Percentiles rank a stretch among this genome's conserved stretches.
Conservation (phyloP, 2,797 vertebrate genomes). For the Lophius americanus region DNA sequence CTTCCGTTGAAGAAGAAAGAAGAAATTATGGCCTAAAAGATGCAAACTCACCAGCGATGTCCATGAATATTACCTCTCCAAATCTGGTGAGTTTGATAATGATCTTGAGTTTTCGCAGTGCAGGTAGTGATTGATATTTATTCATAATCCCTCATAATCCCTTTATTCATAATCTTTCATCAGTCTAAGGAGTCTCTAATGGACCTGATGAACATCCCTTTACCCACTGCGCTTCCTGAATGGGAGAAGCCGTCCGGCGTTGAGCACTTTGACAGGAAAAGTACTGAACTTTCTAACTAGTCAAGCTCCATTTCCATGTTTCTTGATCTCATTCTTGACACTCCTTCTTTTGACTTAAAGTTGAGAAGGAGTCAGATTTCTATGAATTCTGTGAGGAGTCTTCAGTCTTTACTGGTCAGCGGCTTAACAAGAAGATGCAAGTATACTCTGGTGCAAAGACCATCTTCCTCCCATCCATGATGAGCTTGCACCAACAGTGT, state of each 20-base stretch:
- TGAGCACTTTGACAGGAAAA: slow-evolving; percentile 79
- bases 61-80: slow-evolving; percentile 4
- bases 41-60: slow-evolving; percentile 14
- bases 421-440: slow-evolving; percentile 90
- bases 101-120: not conserved
- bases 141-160: slow-evolving; percentile 1
- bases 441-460: slow-evolving; percentile 90
- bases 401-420: slow-evolving; percentile 82
- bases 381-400: slow-evolving; percentile 68
- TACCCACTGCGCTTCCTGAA: slow-evolving; percentile 81
- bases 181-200: slow-evolving; percentile 76
- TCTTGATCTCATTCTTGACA: not conserved
- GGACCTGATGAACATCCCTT: slow-evolving; percentile 83
- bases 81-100: slow-evolving; percentile 46
- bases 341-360: slow-evolving; percentile 13
- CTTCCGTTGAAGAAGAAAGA: slow-evolving; percentile 30
- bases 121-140: not conserved
- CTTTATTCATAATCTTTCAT: no score
- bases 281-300: slow-evolving; percentile 62
- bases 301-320: not conserved
- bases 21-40: slow-evolving; percentile 29
- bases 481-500: slow-evolving; percentile 89
- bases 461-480: slow-evolving; percentile 85
- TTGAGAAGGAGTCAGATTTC: slow-evolving; percentile 61
- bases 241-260: slow-evolving; percentile 70